A percentile compares a stretch with the other conserved stretches of the same genome.
Conservation (phyloP, 1,140 invertebrate genomes). For the Papilio dardanus region DNA sequence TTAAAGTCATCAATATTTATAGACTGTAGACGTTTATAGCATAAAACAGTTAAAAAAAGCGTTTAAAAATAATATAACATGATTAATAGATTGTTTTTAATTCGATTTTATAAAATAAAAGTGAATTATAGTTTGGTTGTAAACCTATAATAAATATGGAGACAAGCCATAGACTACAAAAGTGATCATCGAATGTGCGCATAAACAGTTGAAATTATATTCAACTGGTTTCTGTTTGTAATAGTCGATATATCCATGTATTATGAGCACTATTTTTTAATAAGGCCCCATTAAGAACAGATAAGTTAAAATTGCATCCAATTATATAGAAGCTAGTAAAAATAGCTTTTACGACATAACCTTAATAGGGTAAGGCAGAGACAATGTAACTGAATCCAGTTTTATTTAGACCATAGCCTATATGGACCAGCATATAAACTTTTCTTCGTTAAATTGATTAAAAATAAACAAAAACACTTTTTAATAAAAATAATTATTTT, state of each 20-base stretch:
- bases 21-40: no score
- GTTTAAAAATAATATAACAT: neutral
- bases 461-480: neutral
- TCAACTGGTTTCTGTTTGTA: constrained; percentile 37
- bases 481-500: neutral
- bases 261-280: constrained; percentile 31
- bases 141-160: neutral
- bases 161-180: constrained; percentile 42
- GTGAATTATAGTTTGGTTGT: no score
- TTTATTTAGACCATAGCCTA: neutral
- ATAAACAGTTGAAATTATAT: constrained; percentile 18
- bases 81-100: neutral
- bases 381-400: constrained; percentile 1
- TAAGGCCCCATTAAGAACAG: constrained; percentile 11
- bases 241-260: constrained; percentile 26
- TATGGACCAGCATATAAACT: neutral
- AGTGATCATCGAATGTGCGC: constrained; percentile 37
- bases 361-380: neutral
- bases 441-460: neutral
- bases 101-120: neutral
- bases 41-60: neutral
- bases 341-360: constrained; percentile 10
- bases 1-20: neutral
- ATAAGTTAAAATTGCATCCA: neutral
- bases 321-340: constrained; percentile 21